Conservation (phyloP, 2,113 vertebrate species). For the Porphyrio hochstetteri region DNA sequence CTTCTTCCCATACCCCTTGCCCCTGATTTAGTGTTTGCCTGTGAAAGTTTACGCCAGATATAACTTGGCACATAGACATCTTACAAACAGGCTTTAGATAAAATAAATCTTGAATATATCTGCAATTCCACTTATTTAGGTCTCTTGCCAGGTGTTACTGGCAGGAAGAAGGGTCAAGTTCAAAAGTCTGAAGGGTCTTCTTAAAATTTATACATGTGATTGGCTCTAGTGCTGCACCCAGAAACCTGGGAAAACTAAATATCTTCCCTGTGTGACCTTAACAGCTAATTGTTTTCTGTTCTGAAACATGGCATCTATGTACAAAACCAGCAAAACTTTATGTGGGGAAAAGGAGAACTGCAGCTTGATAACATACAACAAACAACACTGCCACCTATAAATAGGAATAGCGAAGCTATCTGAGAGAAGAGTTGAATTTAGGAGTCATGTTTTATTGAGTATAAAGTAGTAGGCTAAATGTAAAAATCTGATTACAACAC, state of each 20-base stretch:
- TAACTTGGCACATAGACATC: constrained; percentile 11
- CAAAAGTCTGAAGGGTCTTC: background rate
- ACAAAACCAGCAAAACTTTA: background rate
- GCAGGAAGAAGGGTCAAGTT: background rate
- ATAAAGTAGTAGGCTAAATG: constrained; percentile 8
- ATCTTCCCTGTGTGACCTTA: background rate
- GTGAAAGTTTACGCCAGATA: constrained; percentile 40
- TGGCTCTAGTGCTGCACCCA: background rate
- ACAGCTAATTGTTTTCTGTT: background rate
- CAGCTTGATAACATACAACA: background rate
- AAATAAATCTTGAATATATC: constrained; percentile 31
- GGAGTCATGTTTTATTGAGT: background rate
- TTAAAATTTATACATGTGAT: background rate
- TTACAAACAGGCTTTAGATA: background rate
- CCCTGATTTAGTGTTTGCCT: constrained; percentile 8
- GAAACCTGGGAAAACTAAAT: constrained; percentile 9
- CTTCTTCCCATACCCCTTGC: background rate
- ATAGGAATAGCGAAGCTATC: background rate
- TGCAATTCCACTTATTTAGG: background rate
- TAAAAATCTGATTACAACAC: constrained; percentile 29
- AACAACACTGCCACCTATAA: background rate
- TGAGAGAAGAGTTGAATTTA: background rate
- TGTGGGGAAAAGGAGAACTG: background rate
- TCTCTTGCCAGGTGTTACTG: constrained; percentile 32
- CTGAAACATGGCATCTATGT: background rate